Percentiles rank a stretch among this genome's conserved stretches.
phyloP scores from a whole-genome alignment of 2,113 vertebrate species.

The Butorides virescens region DNA sequence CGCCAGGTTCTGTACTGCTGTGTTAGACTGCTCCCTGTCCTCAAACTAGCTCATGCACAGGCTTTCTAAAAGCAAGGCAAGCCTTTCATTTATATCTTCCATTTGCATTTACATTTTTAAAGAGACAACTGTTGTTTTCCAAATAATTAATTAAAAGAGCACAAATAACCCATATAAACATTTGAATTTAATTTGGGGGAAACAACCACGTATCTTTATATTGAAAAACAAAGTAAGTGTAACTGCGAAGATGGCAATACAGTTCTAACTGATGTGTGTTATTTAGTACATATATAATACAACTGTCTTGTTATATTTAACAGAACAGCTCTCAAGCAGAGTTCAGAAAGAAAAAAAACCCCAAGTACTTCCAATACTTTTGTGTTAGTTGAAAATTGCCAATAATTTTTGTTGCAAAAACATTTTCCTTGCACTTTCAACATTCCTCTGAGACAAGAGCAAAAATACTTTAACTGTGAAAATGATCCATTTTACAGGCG shows the following conservation, averaged over 20 bases:
- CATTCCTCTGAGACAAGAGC: constrained; percentile 20
- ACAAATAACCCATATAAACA: background rate
- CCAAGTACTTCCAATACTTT: background rate
- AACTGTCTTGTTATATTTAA: background rate
- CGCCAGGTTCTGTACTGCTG: background rate
- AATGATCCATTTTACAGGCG: constrained; percentile 48
- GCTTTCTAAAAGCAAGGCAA: background rate
- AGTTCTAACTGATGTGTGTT: background rate
- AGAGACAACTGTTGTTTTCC: background rate
- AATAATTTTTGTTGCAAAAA: constrained; percentile 56
- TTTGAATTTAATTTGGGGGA: background rate
- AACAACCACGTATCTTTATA: background rate
- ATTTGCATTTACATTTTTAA: background rate
- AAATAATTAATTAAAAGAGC: background rate
- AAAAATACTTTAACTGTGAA: constrained; percentile 51
- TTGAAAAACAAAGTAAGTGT: background rate
- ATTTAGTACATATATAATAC: background rate
- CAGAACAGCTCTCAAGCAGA: background rate
- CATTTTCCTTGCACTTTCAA: constrained; percentile 43
- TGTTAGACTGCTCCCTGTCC: constrained; percentile 11
- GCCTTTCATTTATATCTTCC: background rate
- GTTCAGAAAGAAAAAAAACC: background rate
- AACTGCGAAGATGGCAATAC: background rate
- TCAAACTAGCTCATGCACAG: background rate
- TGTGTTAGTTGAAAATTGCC: constrained; percentile 31